Conservation (phyloP, 2,888 invertebrate species). For the Halictus quadricinctus region DNA sequence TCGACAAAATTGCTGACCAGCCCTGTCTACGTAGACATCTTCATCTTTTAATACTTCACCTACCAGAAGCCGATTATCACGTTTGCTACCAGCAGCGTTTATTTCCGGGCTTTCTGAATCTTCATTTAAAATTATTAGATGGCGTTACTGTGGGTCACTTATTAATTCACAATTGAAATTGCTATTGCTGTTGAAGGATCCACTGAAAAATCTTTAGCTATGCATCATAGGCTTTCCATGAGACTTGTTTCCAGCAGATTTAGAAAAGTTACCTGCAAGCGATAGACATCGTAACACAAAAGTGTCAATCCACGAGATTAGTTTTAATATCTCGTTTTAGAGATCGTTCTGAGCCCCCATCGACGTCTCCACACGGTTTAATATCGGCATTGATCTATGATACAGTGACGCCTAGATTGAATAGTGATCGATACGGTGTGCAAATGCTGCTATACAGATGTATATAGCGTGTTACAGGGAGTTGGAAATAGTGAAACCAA, state of each 20-base stretch:
- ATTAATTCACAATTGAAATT: too few species aligned
- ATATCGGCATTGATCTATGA: neutral
- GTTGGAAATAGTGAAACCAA: neutral
- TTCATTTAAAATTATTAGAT: too few species aligned
- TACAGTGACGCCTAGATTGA: neutral
- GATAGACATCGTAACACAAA: neutral
- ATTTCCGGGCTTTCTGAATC: too few species aligned
- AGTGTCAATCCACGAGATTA: neutral
- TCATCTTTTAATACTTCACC: neutral
- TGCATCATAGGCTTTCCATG: too few species aligned
- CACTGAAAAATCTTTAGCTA: too few species aligned
- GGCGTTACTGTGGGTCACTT: too few species aligned
- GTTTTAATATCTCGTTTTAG: neutral
- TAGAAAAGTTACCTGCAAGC: too few species aligned
- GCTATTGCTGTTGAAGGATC: too few species aligned
- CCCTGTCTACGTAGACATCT: neutral
- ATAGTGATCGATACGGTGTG: neutral
- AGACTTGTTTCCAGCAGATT: too few species aligned
- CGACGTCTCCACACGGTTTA: neutral
- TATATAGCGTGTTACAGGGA: neutral
- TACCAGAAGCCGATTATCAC: too few species aligned
- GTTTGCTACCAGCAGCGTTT: too few species aligned
- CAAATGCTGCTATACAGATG: neutral
- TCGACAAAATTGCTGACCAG: neutral
- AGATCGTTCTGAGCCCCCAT: neutral